Conservation (phyloP, 2,797 vertebrate genomes). For the Gadopsis marmoratus region DNA sequence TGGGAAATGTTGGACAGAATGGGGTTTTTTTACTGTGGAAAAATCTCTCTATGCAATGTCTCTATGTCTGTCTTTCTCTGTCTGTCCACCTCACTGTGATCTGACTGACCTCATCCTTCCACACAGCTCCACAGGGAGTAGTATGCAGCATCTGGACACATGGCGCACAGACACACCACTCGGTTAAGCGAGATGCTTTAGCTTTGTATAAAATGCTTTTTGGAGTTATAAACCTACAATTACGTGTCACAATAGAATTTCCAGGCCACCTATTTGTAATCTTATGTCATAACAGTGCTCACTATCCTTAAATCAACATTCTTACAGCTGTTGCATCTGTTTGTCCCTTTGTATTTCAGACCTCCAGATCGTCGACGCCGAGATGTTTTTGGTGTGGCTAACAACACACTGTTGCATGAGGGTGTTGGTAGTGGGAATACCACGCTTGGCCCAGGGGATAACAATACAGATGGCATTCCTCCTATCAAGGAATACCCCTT, state of each 20-base stretch:
- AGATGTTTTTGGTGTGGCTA: slow-evolving; percentile 89
- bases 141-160: slow-evolving; percentile 65
- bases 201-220: slow-evolving; percentile 43
- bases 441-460: slow-evolving; percentile 77
- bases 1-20: slow-evolving; percentile 1
- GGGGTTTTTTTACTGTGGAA: slow-evolving; percentile 20
- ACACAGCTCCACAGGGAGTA: slow-evolving; percentile 61
- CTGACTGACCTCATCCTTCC: slow-evolving; percentile 67
- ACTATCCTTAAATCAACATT: slow-evolving; percentile 26
- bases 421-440: slow-evolving; percentile 78
- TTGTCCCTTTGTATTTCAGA: slow-evolving; percentile 65
- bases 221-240: slow-evolving; percentile 49
- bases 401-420: slow-evolving; percentile 82
- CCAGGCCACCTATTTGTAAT: slow-evolving; percentile 9
- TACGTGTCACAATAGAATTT: slow-evolving; percentile 49
- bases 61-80: slow-evolving; percentile 12
- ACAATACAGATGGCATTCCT: slow-evolving; percentile 87
- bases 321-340: background rate
- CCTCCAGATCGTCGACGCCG: slow-evolving; percentile 91
- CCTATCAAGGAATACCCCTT: slow-evolving; percentile 89
- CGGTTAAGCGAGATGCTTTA: slow-evolving; percentile 26
- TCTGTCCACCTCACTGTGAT: slow-evolving; percentile 57
- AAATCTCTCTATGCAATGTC: background rate
- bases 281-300: background rate
- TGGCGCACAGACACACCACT: slow-evolving; percentile 14